Evolutionary conservation across 2,888 invertebrate species (phyloP), one percentile per base, ranked within the genome.

Genomic region (Lepas anatifera): DNA sequence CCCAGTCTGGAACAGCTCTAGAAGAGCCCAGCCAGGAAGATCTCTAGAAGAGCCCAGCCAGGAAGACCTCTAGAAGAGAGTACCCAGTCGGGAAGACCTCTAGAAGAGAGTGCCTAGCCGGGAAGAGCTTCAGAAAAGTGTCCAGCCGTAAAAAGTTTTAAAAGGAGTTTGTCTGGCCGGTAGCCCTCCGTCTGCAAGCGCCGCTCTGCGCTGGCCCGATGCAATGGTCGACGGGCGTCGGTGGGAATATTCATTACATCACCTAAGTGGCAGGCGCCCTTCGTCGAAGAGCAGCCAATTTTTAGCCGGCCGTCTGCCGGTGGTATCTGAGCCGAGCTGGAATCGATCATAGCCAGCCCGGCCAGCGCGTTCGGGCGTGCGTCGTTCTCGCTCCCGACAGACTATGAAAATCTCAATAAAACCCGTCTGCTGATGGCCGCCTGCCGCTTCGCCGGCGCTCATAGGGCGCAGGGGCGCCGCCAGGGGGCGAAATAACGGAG

Each of bases 391-490:
- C 41, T 27, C 37, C 37, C n/a, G 66, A 37, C 25, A n/a, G 35
- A 25, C 41, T 66, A 41, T 66, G 41, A 39, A 39, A 39, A 41
- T 41, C 41, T 41, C 25, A 39, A 41, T 39, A 39, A 41, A 41
- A 39, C 37, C 37, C 41, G 66, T 39, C 66, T 41, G 41, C 27
- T 41, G 66, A 39, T 41, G 37, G 66, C 37, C 27, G 37, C 10
- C 37, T 16, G 11, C 39, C 10, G 39, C n/a, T 13, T 13, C 13
- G 66, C 66, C 7, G 37, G 22, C 22, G 16, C 64, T 71, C 70
- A 70, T 70, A 68, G 48, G 48, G 66, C 58, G 69, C 71, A 63
- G 41, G 50, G 52, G 67, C 52, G 67, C 50, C 68, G 68, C 68
- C 71, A 67, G 52, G n/a, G 43, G 46, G 67, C 70, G n/a, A n/a